phyloP scores from a whole-genome alignment of 2,113 vertebrate genomes.

The Dipodomys ordii region DNA sequence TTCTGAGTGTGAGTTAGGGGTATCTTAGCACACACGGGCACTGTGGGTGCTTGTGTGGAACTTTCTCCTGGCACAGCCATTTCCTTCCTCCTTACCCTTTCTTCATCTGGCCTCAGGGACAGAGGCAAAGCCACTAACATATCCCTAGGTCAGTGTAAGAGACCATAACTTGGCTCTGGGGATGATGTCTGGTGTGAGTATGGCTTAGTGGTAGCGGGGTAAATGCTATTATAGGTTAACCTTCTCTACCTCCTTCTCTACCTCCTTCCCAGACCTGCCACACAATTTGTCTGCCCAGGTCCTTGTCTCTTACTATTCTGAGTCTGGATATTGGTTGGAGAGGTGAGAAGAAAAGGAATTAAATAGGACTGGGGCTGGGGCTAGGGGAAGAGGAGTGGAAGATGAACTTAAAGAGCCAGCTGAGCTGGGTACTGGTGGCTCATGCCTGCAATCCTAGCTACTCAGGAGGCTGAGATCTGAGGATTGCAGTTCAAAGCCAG shows the following conservation, averaged over 20 bases:
- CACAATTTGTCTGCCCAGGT: not conserved
- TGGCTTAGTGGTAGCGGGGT: not conserved
- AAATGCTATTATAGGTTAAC: not conserved
- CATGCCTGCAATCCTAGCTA: too few species aligned
- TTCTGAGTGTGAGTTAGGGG: not conserved
- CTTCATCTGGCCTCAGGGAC: not conserved
- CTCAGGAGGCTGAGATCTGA: too few species aligned
- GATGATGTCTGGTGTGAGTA: not conserved
- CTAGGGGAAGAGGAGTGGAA: not conserved
- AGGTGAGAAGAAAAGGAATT: not conserved
- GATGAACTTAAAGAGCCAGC: not conserved
- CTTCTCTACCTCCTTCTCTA: not conserved
- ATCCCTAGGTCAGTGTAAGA: not conserved
- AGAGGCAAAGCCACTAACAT: not conserved
- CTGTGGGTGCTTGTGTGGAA: rapidly evolving
- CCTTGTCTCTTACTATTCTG: not conserved
- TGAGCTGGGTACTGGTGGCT: too few species aligned
- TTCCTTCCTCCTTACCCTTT: not conserved
- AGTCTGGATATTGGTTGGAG: not conserved
- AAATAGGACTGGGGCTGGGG: not conserved
- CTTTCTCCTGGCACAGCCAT: not conserved
- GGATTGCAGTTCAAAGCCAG: too few species aligned
- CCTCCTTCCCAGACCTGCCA: not conserved
- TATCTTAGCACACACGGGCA: rapidly evolving
- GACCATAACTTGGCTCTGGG: not conserved